Conservation (phyloP, 2,797 vertebrate species). For the Acrossocheilus wenchowensis region DNA sequence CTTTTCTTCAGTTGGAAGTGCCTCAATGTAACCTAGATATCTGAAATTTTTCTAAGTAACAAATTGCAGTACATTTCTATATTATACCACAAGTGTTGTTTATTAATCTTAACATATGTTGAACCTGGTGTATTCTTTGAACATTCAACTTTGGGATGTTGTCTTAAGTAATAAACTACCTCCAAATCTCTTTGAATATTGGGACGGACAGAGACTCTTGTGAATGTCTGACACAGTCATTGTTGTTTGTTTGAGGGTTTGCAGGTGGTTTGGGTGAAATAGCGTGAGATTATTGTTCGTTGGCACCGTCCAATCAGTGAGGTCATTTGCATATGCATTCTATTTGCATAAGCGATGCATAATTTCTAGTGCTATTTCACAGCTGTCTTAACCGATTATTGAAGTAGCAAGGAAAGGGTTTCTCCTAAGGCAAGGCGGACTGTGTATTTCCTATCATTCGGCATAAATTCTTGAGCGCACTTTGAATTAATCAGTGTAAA, state of each 20-base stretch:
- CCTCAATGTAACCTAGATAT: neutral
- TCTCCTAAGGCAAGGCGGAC: neutral
- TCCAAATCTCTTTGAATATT: neutral
- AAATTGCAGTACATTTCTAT: neutral
- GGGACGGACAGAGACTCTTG: neutral
- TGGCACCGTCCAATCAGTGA: slow-evolving; percentile 13
- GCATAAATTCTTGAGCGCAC: slow-evolving; percentile 10
- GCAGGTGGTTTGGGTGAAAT: slow-evolving; percentile 16
- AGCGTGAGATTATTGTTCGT: neutral
- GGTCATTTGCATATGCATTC: slow-evolving; percentile 20
- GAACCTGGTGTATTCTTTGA: neutral
- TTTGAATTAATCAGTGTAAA: slow-evolving; percentile 28
- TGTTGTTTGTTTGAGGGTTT: slow-evolving; percentile 9
- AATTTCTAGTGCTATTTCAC: slow-evolving; percentile 35
- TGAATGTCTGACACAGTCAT: slow-evolving; percentile 12
- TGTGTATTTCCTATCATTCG: slow-evolving; percentile 31
- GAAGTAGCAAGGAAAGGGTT: neutral
- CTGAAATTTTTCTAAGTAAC: too few species aligned
- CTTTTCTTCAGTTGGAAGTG: neutral
- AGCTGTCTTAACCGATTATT: slow-evolving; percentile 37
- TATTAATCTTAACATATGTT: neutral
- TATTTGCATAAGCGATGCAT: slow-evolving; percentile 32
- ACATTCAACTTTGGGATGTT: neutral
- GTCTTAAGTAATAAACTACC: neutral
- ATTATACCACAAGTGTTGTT: neutral